Evolutionary conservation across 2,113 vertebrate genomes (phyloP).

Genomic region (Prolemur simus): DNA sequence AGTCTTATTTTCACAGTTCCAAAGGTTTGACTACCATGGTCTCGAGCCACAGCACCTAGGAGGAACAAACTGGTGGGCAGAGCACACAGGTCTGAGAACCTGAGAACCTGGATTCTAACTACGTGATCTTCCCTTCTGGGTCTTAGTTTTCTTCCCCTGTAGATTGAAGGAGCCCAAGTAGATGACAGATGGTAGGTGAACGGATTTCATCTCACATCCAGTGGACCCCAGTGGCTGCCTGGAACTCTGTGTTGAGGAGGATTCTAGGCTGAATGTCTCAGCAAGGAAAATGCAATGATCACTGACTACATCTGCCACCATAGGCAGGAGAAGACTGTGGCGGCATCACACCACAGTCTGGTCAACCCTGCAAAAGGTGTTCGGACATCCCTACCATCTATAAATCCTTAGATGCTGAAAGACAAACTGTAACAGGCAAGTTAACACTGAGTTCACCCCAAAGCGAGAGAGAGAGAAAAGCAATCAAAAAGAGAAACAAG

Average conservation of each 20-base stretch:
- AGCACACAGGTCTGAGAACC: background rate
- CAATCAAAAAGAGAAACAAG: background rate
- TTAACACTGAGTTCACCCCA: background rate
- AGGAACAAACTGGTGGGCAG: background rate
- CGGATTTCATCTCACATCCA: background rate
- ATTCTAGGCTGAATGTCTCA: background rate
- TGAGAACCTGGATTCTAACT: background rate
- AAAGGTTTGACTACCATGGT: background rate
- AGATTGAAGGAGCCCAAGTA: background rate
- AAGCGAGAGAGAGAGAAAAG: background rate
- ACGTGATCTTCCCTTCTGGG: background rate
- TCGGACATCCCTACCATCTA: background rate
- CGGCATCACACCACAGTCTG: background rate
- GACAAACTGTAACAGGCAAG: background rate
- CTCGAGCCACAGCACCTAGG: background rate
- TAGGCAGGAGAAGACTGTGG: background rate
- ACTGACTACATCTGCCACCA: background rate
- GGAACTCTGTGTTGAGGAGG: background rate
- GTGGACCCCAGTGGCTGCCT: rapidly evolving
- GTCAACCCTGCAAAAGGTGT: background rate
- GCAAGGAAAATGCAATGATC: background rate
- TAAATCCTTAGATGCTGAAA: background rate
- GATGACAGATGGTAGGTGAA: background rate
- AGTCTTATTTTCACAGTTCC: background rate
- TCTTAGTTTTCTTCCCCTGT: background rate